Evolutionary conservation across 2,797 vertebrate species (phyloP).

Genomic region (Platalea minor): DNA sequence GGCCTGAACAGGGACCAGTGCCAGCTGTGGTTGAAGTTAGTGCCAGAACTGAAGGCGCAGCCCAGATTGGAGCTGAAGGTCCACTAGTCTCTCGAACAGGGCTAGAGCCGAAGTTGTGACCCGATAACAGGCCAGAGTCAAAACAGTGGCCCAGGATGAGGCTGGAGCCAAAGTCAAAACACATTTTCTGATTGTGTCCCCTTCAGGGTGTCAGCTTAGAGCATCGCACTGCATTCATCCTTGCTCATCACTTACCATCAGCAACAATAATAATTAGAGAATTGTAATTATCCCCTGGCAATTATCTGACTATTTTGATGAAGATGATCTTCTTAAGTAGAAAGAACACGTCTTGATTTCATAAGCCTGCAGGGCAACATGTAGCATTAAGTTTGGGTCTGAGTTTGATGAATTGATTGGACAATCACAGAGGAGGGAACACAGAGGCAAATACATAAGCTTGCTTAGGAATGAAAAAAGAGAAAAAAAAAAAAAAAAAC

Average conservation of each 20-base stretch:
- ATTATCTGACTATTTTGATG: conserved; percentile 45
- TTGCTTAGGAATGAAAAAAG: not conserved
- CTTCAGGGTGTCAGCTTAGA: not conserved
- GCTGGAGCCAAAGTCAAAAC: not conserved
- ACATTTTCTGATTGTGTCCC: not conserved
- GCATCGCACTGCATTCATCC: not conserved
- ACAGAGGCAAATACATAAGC: not conserved
- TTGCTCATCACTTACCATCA: not conserved
- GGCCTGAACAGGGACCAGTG: not conserved
- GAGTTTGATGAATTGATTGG: conserved; percentile 1
- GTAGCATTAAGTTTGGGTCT: not conserved
- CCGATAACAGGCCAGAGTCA: accelerated
- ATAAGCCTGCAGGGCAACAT: not conserved
- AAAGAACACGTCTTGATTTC: conserved; percentile 50
- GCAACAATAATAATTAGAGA: conserved; percentile 46
- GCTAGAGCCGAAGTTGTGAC: not conserved
- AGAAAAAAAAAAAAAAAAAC: not conserved
- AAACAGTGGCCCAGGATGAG: not conserved
- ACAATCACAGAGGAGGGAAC: not conserved
- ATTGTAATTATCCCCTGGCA: conserved; percentile 31
- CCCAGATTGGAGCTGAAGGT: not conserved
- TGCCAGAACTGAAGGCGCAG: not conserved
- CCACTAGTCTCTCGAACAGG: not conserved
- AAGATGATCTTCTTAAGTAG: not conserved
- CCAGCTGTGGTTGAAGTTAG: not conserved